Evolutionary conservation across 2,797 vertebrate species (phyloP), one percentile per base, ranked within the genome.

Genomic region (Gambelia wislizenii): DNA sequence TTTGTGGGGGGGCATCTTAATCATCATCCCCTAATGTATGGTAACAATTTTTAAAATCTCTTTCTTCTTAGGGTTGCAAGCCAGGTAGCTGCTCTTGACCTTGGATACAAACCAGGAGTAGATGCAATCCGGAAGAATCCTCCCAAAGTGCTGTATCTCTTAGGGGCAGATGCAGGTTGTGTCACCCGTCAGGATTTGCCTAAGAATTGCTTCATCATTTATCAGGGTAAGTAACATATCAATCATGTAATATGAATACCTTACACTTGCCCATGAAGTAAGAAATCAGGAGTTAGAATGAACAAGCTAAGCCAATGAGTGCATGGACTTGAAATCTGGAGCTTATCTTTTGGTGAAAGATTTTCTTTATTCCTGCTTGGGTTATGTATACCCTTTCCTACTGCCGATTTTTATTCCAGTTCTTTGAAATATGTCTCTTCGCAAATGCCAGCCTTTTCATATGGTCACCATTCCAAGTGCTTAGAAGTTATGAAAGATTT

Each of bases 91-190:
- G 98, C 98, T 90, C 97, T 99, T 95, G 98, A 99, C 94, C 96
- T 99, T 91, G 98, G 98, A 54, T 99, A 98, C 97, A 98, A 98
- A 95, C 97, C 98, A 96, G 98, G 98, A 86, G 97, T 99, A 42
- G 98, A 99, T 14, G 95, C 96, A 70, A 97, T 99, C 92, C 97
- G 97, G 90, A 98, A 97, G 92, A 97, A 95, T 87, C 97, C 97
- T 91, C 98, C 98, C 47, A 98, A 98, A 96, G 95, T 98, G 59
- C 83, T 99, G 18, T 98, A 98, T 95, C 97, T 99, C 20, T 91
- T 99, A 81, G 99, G 99, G 95, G 99, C 99, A 54, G 99, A 99
- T 92, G 97, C 96, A 0, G 98, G 97, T 87, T 99, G 98, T 95
- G 95, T 99, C 94, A 99, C 98, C 79, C 98, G 98, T 94, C 97